Evolutionary conservation across 2,888 invertebrate genomes (phyloP), one percentile per base, ranked within the genome.

Genomic region (Lydus trimaculatus): DNA sequence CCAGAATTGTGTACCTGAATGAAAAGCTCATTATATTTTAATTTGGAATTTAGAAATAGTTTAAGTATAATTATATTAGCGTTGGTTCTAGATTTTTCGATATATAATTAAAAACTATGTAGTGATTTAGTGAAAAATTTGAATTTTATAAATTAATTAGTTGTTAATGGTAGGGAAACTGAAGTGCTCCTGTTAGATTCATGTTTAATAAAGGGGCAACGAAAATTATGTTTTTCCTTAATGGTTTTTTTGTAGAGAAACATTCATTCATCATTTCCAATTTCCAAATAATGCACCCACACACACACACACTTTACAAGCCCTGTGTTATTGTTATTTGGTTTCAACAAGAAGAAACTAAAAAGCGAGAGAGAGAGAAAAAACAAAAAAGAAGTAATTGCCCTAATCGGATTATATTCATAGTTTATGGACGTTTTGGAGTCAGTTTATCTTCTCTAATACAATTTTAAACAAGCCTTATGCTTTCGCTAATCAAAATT

Each of bases 391-490:
- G 23, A 63, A 39, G 58, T 56, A 58, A 58, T 36, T 58, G 20
- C 64, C 56, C 31, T 64, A 64, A 64, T 64, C 64, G 31, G 64
- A 64, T 64, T 64, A 64, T 33, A 20, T 7, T 33, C 28, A 58
- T 64, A 64, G 15, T 64, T 64, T 58, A 56, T 56, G 36, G 48
- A 39, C 25, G 48, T 20, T 62, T 62, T n/a, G n/a, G 17, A 28
- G 33, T 25, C 33, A 56, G 56, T 58, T 64, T 31, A 58, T 58
- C 64, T 58, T 64, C 58, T 58, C 15, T 33, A 64, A 58, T 58
- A 23, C 64, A 64, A 64, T 64, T 58, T 64, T 58, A 64, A 64
- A 64, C 31, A 17, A 56, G 58, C 36, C 31, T 36, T 33, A 33
- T 9, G 33, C 36, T 64, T 31, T 36, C 25, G 33, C 33, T 64